These are phyloP conservation scores for Psophia crepitans DNA, from an alignment of 2,113 vertebrate species.

Conservation along the genomic window DNA sequence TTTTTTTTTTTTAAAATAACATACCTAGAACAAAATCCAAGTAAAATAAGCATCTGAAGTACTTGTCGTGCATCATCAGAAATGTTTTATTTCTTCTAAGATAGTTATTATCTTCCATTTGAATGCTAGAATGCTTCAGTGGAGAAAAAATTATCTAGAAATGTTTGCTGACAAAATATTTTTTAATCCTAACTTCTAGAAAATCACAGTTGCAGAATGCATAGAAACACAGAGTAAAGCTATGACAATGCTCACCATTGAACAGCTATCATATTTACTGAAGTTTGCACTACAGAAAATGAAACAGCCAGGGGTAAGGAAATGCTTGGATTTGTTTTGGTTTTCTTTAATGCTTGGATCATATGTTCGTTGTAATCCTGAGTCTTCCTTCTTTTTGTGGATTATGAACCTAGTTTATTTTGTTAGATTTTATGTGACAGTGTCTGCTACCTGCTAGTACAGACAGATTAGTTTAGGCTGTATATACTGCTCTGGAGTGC, in stretches of 20 bases:
- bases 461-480: neutral
- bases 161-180: conserved; percentile 36
- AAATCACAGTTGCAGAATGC: conserved; percentile 99
- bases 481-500: neutral
- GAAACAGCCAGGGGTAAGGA: conserved; percentile 97
- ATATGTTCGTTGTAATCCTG: neutral
- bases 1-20: neutral
- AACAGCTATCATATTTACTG: conserved; percentile 96
- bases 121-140: neutral
- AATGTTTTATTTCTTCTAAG: neutral
- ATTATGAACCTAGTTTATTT: neutral
- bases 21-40: neutral
- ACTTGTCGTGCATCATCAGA: neutral
- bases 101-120: neutral
- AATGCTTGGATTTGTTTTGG: neutral
- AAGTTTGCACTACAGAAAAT: conserved; percentile 99
- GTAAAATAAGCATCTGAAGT: neutral
- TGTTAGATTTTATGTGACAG: neutral
- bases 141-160: neutral
- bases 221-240: conserved; percentile 99
- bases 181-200: conserved; percentile 80
- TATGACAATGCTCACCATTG: conserved; percentile 96
- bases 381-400: neutral
- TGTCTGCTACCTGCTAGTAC: neutral
- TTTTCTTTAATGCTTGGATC: neutral